A percentile compares a stretch with the other conserved stretches of the same genome.
These are phyloP conservation scores for Zaprionus taronus DNA, from an alignment of 1,140 invertebrate genomes.

Conservation along the genomic window DNA sequence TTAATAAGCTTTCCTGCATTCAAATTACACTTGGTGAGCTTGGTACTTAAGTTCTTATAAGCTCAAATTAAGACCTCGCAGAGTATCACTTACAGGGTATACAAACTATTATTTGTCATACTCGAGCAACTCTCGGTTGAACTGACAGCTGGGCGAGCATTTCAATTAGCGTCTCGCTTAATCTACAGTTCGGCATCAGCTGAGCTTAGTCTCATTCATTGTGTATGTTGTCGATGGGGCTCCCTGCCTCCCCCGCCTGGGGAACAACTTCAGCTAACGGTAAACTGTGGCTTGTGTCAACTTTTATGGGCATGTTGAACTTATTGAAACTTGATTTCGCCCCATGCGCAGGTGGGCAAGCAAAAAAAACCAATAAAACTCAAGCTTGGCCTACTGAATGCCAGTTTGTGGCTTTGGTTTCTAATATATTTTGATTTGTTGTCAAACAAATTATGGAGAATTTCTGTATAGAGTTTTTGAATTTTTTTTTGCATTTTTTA, in stretches of 20 bases:
- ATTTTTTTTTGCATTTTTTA: neutral
- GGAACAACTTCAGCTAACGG: constrained; percentile 25
- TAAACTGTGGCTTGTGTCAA: constrained; percentile 26
- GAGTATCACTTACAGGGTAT: neutral
- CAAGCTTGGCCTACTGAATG: constrained; percentile 32
- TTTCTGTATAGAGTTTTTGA: too few relatives aligned
- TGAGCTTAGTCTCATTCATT: constrained; percentile 18
- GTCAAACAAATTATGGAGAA: neutral
- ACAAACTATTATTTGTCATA: constrained; percentile 20
- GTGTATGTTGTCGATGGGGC: neutral
- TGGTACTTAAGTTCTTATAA: neutral
- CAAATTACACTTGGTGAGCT: too few relatives aligned
- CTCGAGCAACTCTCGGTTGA: neutral
- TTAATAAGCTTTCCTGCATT: too few relatives aligned
- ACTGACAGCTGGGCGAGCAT: constrained; percentile 33
- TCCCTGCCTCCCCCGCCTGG: neutral
- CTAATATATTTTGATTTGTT: neutral
- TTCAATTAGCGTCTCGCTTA: constrained; percentile 40
- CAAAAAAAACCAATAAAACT: constrained; percentile 6
- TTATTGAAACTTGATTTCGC: constrained; percentile 31
- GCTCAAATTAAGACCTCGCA: neutral
- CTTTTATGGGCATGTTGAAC: constrained; percentile 48
- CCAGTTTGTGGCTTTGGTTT: neutral
- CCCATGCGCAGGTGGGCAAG: constrained; percentile 22
- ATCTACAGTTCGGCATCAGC: constrained; percentile 20